Evolutionary conservation across 2,113 vertebrate species (phyloP).

Genomic region (Psilopsiagon aymara): DNA sequence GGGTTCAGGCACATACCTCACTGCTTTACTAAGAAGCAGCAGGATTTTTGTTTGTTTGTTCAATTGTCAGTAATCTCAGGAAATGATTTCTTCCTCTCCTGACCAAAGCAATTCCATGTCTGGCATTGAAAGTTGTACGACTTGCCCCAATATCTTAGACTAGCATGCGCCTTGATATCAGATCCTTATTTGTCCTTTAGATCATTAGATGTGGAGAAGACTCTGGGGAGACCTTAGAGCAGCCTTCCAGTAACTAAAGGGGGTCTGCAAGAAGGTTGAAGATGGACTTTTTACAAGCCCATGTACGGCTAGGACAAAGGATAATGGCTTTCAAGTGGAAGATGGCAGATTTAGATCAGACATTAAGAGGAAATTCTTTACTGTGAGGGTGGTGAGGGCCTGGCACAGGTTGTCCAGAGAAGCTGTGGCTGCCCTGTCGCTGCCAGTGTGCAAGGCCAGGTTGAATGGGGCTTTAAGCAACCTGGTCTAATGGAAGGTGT

Average conservation of each 20-base stretch:
- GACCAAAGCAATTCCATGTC: not conserved
- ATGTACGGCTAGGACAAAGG: not conserved
- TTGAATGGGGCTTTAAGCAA: not conserved
- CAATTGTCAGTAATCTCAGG: not conserved
- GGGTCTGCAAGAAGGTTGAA: not conserved
- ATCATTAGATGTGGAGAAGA: not conserved
- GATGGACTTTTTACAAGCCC: not conserved
- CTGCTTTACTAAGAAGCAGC: not conserved
- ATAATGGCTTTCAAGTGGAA: not conserved
- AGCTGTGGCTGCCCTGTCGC: not conserved
- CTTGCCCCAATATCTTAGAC: not conserved
- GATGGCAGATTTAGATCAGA: not conserved
- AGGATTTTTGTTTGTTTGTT: not conserved
- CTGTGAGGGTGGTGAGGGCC: not conserved
- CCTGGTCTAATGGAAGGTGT: not conserved
- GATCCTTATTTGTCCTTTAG: not conserved
- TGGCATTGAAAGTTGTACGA: not conserved
- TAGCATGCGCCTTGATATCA: not conserved
- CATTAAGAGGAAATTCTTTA: not conserved
- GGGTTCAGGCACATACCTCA: not conserved
- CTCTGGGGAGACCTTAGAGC: not conserved
- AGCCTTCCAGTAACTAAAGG: not conserved
- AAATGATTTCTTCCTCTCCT: not conserved
- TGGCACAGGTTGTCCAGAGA: not conserved
- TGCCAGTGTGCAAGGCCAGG: not conserved